phyloP scores from a whole-genome alignment of 2,797 vertebrate species.

The Brotula barbata region DNA sequence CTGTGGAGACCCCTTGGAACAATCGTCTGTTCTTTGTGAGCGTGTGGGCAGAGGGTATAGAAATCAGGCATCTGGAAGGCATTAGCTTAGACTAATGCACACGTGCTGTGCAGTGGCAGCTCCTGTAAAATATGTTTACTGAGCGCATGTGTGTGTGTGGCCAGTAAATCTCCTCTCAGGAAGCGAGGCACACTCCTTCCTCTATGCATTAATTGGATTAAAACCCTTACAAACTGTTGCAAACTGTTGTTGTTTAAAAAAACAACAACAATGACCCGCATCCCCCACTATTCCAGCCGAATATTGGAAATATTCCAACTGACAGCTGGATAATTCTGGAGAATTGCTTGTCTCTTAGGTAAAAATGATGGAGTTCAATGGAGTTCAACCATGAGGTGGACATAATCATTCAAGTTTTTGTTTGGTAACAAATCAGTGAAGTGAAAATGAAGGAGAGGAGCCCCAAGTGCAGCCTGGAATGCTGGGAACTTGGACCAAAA shows the following conservation, averaged over 20 bases:
- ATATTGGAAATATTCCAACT: too few relatives aligned
- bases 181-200: constrained; percentile 18
- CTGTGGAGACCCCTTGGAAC: constrained; percentile 44
- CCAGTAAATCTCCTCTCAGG: constrained; percentile 10
- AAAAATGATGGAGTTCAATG: too few relatives aligned
- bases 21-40: constrained; percentile 55
- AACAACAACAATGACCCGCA: constrained; percentile 23
- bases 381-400: too few relatives aligned
- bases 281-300: constrained; percentile 10
- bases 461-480: too few relatives aligned
- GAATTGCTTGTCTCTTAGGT: not conserved
- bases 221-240: constrained; percentile 24
- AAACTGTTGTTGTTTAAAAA: constrained; percentile 44
- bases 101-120: constrained; percentile 59
- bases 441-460: too few relatives aligned
- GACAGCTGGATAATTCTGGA: not conserved
- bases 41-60: constrained; percentile 29
- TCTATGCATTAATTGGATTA: constrained; percentile 40
- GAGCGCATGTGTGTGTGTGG: constrained; percentile 21
- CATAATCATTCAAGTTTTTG: too few relatives aligned
- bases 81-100: constrained; percentile 62
- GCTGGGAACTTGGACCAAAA: too few relatives aligned
- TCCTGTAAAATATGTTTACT: constrained; percentile 59
- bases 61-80: constrained; percentile 65
- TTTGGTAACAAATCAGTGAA: too few relatives aligned